Percentiles rank a stretch among this genome's conserved stretches.
Evolutionary conservation across 1,140 invertebrate species (phyloP).

Genomic region (Venustaconcha ellipsiformis): DNA sequence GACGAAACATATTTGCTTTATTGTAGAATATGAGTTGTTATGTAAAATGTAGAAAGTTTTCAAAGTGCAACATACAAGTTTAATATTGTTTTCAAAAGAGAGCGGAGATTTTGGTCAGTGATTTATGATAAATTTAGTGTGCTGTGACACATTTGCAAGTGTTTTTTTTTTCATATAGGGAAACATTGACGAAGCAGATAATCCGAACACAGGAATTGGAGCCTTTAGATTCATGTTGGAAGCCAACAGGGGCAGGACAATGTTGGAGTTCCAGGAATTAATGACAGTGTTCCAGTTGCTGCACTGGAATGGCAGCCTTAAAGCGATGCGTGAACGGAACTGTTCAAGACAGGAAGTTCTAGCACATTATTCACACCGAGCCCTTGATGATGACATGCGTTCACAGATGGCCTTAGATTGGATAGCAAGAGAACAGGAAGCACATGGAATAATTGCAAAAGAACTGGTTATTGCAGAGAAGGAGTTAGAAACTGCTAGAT

Average conservation of each 20-base stretch:
- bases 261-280: conserved; percentile 96
- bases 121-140: too few relatives aligned
- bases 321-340: conserved; percentile 88
- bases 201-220: conserved; percentile 84
- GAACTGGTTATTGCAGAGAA: conserved; percentile 87
- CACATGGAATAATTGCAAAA: conserved; percentile 81
- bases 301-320: conserved; percentile 95
- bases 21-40: too few relatives aligned
- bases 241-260: conserved; percentile 91
- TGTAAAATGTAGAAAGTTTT: too few relatives aligned
- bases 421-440: conserved; percentile 90
- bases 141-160: too few relatives aligned
- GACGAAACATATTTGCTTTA: too few relatives aligned
- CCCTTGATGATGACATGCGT: conserved; percentile 93
- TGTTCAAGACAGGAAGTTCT: conserved; percentile 95
- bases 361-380: conserved; percentile 91
- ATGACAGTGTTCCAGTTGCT: conserved; percentile 97
- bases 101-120: too few relatives aligned
- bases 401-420: conserved; percentile 96
- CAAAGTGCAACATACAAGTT: too few relatives aligned
- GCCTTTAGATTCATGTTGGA: conserved; percentile 96
- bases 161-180: conserved; percentile 59
- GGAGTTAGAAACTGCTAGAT: conserved; percentile 88
- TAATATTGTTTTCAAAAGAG: too few relatives aligned
- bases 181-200: conserved; percentile 74